Conservation (phyloP, 2,797 vertebrate species). For the Pseudopleuronectes americanus region DNA sequence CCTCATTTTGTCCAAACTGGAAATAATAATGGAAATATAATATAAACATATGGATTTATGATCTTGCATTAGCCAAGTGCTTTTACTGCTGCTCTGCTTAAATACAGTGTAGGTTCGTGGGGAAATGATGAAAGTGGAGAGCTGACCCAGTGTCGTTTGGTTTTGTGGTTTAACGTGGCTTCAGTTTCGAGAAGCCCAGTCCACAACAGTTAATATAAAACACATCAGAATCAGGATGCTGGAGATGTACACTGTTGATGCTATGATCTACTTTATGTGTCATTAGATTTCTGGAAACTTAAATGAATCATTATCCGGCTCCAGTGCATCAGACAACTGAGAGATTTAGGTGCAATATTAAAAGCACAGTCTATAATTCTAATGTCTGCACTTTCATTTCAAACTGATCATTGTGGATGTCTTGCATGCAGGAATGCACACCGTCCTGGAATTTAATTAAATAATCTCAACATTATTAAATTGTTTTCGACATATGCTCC, state of each 20-base stretch:
- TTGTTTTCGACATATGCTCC: neutral
- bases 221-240: constrained; percentile 8
- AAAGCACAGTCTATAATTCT: neutral
- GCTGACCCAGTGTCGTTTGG: constrained; percentile 35
- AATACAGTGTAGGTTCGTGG: constrained; percentile 7
- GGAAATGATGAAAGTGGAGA: constrained; percentile 25
- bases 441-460: neutral
- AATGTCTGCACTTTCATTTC: neutral
- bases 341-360: too few relatives aligned
- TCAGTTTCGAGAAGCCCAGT: constrained; percentile 46
- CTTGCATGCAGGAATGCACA: too few relatives aligned
- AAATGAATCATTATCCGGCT: too few relatives aligned
- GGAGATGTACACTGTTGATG: constrained; percentile 10
- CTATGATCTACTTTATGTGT: constrained; percentile 13
- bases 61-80: neutral
- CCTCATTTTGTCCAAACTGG: neutral
- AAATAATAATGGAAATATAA: constrained; percentile 11
- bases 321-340: too few relatives aligned
- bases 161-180: constrained; percentile 30
- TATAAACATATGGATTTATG: constrained; percentile 13
- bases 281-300: neutral
- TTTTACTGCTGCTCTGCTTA: neutral
- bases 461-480: neutral
- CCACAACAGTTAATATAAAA: constrained; percentile 31
- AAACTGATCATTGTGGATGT: neutral